Conservation (phyloP, 23 tunicate species). For the Diplosoma virens region DNA sequence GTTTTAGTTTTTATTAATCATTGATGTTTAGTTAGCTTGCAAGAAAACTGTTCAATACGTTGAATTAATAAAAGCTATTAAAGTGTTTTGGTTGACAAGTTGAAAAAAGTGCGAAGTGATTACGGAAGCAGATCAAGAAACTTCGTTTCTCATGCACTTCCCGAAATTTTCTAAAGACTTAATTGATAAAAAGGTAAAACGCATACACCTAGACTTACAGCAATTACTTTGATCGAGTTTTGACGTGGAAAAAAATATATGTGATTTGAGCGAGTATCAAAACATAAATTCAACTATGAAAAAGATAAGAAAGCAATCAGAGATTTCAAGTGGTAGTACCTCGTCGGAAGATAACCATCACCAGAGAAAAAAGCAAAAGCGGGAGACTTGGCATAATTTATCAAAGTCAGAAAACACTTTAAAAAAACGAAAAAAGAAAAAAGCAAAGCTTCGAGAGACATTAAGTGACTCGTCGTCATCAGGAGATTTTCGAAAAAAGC, state of each 20-base stretch:
- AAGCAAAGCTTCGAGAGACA: conserved; percentile 6
- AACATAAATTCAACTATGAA: no score
- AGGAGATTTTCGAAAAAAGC: not conserved
- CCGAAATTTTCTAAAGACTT: no score
- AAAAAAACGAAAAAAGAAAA: conserved; percentile 14
- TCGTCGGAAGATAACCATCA: not conserved
- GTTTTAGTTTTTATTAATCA: not conserved
- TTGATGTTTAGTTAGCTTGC: not conserved
- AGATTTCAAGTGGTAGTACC: no score
- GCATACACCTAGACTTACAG: no score
- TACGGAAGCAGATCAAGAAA: not conserved
- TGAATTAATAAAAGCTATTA: not conserved
- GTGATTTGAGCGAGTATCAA: no score
- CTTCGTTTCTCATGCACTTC: no score
- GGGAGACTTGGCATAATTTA: not conserved
- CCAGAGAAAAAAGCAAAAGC: not conserved
- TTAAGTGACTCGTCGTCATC: not conserved
- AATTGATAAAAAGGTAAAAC: no score
- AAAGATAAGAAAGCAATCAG: no score
- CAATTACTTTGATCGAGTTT: no score
- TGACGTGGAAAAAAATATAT: no score
- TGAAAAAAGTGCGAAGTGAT: not conserved
- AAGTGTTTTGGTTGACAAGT: not conserved
- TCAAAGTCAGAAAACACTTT: not conserved
- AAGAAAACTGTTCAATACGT: not conserved